Evolutionary conservation across 2,113 vertebrate species (phyloP), one percentile per base, ranked within the genome.

Genomic region (Verasper variegatus): DNA sequence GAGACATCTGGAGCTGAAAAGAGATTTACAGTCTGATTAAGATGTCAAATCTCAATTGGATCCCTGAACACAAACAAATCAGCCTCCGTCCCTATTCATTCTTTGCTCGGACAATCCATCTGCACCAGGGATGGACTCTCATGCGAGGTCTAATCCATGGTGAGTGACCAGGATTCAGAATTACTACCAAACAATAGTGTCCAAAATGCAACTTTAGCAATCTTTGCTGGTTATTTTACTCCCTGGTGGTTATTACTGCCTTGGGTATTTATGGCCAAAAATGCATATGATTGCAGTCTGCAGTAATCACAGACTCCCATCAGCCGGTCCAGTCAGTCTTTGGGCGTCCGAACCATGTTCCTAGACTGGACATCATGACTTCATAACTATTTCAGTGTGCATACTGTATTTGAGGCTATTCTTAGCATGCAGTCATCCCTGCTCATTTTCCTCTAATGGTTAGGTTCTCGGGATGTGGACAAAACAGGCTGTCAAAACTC

Each of bases 331-430:
- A 78, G 27, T 14, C 37, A 24, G 15, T 45, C 37, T 56, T 42
- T 56, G 63, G 55, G 60, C 74, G 35, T 66, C 37, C 47, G 61
- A 27, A 45, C 54, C 20, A 0, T 47, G 47, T 56, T 81, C 2
- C 17, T 24, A 55, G 20, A 78, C 52, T 42, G 45, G 47, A 71
- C 24, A 31, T 68, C 66, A 78, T 85, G 70, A 64, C 57, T 76
- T 74, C 68, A 68, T 60, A 55, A 68, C 58, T 80, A 64, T 81
- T 81, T 64, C 35, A 64, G 35, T 14, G 45, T 23, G 60, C 63
- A 75, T 67, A 57, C 76, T 81, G 47, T 61, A 56, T 72, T 64
- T 52, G 20, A 51, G 23, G 45, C 62, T 87, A 74, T 85, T 88
- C 62, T 86, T 77, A 78, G 78, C 59, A 62, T 26, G n/a, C 60